Evolutionary conservation across 2,888 invertebrate genomes (phyloP).

Genomic region (Tetranychus truncatus): DNA sequence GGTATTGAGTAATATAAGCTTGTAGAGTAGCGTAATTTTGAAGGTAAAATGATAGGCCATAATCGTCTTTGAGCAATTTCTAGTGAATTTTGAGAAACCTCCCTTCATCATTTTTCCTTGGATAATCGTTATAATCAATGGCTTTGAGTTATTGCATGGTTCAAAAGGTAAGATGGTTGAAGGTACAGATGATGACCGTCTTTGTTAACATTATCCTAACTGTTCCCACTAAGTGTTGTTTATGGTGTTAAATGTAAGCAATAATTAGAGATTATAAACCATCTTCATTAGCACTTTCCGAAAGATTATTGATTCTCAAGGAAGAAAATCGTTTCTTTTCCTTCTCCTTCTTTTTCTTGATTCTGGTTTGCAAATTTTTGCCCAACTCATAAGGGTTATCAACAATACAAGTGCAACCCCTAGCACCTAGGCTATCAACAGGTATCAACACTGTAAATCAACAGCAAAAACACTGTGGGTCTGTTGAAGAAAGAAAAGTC

Average conservation of each 20-base stretch:
- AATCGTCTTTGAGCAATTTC: no score
- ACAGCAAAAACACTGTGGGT: not conserved
- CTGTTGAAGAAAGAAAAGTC: not conserved
- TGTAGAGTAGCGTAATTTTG: no score
- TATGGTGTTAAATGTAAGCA: not conserved
- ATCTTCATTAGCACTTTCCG: not conserved
- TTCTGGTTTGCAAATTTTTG: no score
- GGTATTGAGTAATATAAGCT: no score
- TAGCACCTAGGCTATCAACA: not conserved
- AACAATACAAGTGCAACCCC: not conserved
- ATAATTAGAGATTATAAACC: not conserved
- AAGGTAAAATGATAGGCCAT: no score
- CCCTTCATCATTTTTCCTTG: no score
- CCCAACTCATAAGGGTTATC: not conserved
- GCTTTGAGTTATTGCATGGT: no score
- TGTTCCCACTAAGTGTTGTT: not conserved
- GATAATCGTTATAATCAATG: no score
- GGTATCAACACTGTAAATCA: not conserved
- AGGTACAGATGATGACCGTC: no score
- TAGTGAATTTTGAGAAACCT: no score
- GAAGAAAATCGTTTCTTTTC: not conserved
- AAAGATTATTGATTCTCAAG: not conserved
- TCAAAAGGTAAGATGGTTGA: no score
- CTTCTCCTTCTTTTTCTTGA: not conserved
- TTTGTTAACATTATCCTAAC: no score